A percentile compares a stretch with the other conserved stretches of the same genome.
Conservation (phyloP, 2,797 vertebrate genomes). For the Pseudomugil gertrudae region DNA sequence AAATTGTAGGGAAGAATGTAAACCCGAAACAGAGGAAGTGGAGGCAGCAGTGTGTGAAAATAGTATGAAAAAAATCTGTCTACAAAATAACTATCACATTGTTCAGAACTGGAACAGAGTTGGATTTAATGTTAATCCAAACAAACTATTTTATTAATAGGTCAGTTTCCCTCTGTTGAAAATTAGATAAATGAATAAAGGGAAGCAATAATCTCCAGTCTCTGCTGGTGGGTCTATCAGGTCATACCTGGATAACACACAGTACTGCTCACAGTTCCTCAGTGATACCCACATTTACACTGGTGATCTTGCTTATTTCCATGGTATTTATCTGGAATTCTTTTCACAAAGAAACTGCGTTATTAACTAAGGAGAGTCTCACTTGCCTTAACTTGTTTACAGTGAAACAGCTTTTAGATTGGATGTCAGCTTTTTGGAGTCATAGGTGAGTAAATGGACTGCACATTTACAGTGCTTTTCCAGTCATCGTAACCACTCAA, state of each 20-base stretch:
- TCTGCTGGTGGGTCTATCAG: not conserved
- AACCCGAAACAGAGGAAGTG: constrained; percentile 9
- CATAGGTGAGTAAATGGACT: not conserved
- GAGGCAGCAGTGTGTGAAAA: constrained; percentile 5
- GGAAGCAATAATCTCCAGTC: not conserved
- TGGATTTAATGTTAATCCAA: constrained; percentile 5
- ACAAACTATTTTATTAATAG: not conserved
- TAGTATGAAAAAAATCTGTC: not conserved
- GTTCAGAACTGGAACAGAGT: not conserved
- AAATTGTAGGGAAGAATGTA: constrained; percentile 4
- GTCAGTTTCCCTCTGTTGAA: not conserved
- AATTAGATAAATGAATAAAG: not conserved
- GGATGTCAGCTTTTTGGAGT: not conserved
- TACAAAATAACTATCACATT: not conserved
- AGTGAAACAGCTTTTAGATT: not conserved
- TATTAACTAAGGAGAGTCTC: not conserved
- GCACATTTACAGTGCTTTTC: not conserved
- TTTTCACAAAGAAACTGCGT: not conserved
- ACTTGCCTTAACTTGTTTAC: not conserved
- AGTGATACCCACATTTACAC: constrained; percentile 1
- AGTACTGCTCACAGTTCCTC: not conserved
- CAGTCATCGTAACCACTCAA: not conserved
- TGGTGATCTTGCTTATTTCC: not conserved
- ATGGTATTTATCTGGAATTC: not conserved
- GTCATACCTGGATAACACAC: not conserved